Percentiles rank a stretch among this genome's conserved stretches.
These are phyloP conservation scores for Ceratothoa steindachneri DNA, from an alignment of 2,888 invertebrate species.

Conservation along the genomic window DNA sequence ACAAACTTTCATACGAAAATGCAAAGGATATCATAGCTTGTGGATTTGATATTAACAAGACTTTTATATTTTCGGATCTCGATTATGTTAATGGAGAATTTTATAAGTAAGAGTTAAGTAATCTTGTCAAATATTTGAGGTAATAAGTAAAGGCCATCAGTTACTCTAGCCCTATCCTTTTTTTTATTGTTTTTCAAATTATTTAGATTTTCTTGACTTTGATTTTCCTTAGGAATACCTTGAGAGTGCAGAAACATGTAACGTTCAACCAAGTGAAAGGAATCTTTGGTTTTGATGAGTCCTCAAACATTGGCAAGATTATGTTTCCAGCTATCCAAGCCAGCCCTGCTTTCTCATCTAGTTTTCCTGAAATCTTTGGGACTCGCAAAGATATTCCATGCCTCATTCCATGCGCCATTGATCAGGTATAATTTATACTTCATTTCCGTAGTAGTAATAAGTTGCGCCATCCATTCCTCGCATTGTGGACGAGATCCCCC, in stretches of 20 bases:
- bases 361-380: conserved; percentile 86
- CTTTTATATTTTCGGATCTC: conserved; percentile 93
- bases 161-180: too few species aligned
- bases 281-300: conserved; percentile 96
- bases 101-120: conserved; percentile 53
- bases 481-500: too few species aligned
- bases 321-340: conserved; percentile 95
- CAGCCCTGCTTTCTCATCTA: conserved; percentile 83
- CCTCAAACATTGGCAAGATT: conserved; percentile 93
- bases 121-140: background rate
- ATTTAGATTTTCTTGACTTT: too few species aligned
- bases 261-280: conserved; percentile 97
- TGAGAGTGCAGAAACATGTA: conserved; percentile 82
- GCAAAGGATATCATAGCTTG: conserved; percentile 96
- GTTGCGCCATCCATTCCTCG: too few species aligned
- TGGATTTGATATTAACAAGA: conserved; percentile 88
- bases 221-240: conserved; percentile 35
- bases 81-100: conserved; percentile 65
- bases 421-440: conserved; percentile 64
- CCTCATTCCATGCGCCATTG: conserved; percentile 96
- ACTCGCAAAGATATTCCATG: conserved; percentile 70
- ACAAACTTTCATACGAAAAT: conserved; percentile 78
- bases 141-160: too few species aligned
- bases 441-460: too few species aligned
- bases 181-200: too few species aligned